Evolutionary conservation across 2,888 invertebrate species (phyloP).

Genomic region (Drosophila nr. fundita): DNA sequence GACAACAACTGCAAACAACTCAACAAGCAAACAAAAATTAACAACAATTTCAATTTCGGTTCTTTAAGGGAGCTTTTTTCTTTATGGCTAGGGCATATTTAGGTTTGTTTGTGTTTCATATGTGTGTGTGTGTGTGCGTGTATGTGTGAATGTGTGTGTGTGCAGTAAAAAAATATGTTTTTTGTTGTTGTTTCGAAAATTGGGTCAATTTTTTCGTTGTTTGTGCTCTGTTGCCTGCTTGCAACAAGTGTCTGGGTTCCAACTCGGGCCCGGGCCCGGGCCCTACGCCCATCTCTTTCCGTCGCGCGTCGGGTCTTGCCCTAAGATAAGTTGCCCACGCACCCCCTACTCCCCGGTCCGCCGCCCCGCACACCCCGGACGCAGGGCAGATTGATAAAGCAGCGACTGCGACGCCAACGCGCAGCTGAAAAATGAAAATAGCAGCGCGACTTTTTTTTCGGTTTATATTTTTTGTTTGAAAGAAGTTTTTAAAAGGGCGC

Average conservation of each 20-base stretch:
- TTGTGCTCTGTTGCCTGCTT: conserved; percentile 56
- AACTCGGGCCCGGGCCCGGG: conserved; percentile 21
- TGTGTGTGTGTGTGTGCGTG: not conserved
- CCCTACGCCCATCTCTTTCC: conserved; percentile 62
- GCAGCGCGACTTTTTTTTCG: conserved; percentile 28
- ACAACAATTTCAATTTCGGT: conserved; percentile 74
- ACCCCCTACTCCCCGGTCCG: not conserved
- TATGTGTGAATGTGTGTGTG: conserved; percentile 33
- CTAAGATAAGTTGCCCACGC: conserved; percentile 69
- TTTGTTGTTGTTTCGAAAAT: conserved; percentile 46
- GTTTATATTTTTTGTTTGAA: conserved; percentile 36
- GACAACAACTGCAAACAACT: conserved; percentile 63
- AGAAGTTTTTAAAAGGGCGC: conserved; percentile 73
- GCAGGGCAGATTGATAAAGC: conserved; percentile 63
- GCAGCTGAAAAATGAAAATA: conserved; percentile 69
- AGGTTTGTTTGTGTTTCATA: conserved; percentile 64
- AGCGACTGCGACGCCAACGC: conserved; percentile 47
- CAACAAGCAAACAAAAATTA: conserved; percentile 75
- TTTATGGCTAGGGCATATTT: conserved; percentile 67
- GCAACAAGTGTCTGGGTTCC: conserved; percentile 73
- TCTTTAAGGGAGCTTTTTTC: conserved; percentile 71
- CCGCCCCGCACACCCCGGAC: not conserved
- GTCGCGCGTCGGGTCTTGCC: conserved; percentile 67
- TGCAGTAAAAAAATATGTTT: conserved; percentile 52
- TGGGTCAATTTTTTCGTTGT: conserved; percentile 59